Evolutionary conservation across 2,888 invertebrate species (phyloP).

Genomic region (Cremastinae sp.): DNA sequence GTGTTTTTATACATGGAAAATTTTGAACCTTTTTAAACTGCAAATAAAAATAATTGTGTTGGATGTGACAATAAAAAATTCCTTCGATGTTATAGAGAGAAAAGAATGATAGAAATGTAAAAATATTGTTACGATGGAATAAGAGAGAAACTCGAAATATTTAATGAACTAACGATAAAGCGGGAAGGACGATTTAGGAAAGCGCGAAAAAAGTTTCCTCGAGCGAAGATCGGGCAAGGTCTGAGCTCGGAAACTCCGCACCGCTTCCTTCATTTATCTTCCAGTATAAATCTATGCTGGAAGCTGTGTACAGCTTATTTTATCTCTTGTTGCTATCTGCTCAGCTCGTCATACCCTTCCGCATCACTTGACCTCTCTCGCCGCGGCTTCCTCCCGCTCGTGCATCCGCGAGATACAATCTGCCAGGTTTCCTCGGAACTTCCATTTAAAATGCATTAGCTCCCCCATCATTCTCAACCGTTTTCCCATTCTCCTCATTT

Average conservation of each 20-base stretch:
- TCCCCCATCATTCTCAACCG: slow-evolving; percentile 49
- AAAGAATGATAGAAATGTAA: too few relatives aligned
- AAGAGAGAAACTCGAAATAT: too few relatives aligned
- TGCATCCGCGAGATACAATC: slow-evolving; percentile 60
- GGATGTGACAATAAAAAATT: too few relatives aligned
- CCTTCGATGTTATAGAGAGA: too few relatives aligned
- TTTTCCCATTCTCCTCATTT: slow-evolving; percentile 7
- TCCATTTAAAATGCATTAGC: slow-evolving; percentile 72
- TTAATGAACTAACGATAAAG: too few relatives aligned
- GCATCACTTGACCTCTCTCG: slow-evolving; percentile 41
- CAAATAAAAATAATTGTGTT: too few relatives aligned
- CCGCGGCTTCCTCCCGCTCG: slow-evolving; percentile 14
- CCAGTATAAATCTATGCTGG: slow-evolving; percentile 14
- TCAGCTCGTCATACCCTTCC: slow-evolving; percentile 15
- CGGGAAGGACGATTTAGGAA: too few relatives aligned
- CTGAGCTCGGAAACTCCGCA: not conserved
- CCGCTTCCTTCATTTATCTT: slow-evolving; percentile 15
- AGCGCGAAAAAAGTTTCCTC: too few relatives aligned
- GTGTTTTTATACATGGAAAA: too few relatives aligned
- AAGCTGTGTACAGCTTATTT: slow-evolving; percentile 32
- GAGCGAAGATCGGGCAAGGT: too few relatives aligned
- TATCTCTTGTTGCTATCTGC: slow-evolving; percentile 41
- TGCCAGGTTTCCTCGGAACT: slow-evolving; percentile 57
- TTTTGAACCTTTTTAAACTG: too few relatives aligned
- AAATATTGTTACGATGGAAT: too few relatives aligned